Evolutionary conservation across 2,888 invertebrate species (phyloP), one percentile per base, ranked within the genome.

Genomic region (Dilophus febrilis): DNA sequence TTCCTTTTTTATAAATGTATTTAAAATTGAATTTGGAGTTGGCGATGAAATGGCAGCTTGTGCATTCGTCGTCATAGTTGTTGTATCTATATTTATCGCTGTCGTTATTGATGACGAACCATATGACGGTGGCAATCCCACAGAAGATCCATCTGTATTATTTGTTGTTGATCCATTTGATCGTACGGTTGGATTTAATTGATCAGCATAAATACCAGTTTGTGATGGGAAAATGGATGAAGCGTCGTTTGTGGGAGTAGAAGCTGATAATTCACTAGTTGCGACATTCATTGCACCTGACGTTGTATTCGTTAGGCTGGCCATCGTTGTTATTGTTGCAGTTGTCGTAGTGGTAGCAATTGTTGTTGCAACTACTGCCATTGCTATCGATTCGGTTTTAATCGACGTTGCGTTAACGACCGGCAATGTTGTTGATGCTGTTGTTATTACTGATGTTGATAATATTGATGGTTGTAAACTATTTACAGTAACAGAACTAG

Each of bases 341-440:
- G 45, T 18, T 45, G 49, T 30, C 43, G 64, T 57, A 16, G 66
- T 55, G 38, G 65, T 53, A 33, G 61, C 50, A 17, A 59, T 57
- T 47, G 43, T 44, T 45, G 50, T 43, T 45, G 50, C 30, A 46
- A 49, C 38, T 65, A 61, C 45, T 22, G 32, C 43, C 43, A 35
- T 42, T 34, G 33, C 46, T 44, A 50, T 50, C 11, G 26, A 28
- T 40, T 30, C 22, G 37, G 41, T 32, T 35, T 42, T 28, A 18
- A 37, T 31, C 40, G 44, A 32, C 29, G 36, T 33, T 42, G 44
- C 7, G 40, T 19, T n/a, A n/a, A 17, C 28, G n/a, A 30, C 33
- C 39, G 38, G 38, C 19, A 35, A 16, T 43, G 19, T 30, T 40
- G 35, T 17, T 30, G 40, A 26, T 39, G 38, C 28, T 13, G 31